Evolutionary conservation across 1,140 invertebrate species (phyloP), one percentile per base, ranked within the genome.

Genomic region (Samia ricini): DNA sequence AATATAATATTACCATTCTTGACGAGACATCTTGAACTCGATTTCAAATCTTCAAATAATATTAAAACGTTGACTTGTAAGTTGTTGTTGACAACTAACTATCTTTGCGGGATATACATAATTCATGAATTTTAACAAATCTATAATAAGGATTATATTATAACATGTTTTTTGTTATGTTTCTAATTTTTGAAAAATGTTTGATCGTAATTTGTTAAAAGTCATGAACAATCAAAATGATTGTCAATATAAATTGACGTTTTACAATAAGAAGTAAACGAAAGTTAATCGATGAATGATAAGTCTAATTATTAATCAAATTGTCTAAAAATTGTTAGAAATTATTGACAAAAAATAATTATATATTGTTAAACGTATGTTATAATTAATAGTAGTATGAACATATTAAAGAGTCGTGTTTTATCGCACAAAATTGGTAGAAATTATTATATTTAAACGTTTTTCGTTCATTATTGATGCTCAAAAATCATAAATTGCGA

Each of bases 401-500:
- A 72, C 67, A 74, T 59, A 60, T 66, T 63, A 66, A 70, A 78
- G 70, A 66, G 77, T 78, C 77, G 79, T 69, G 72, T 75, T 75
- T 72, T 64, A 68, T 81, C 81, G 81, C 81, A 83, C 81, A 81
- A 83, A 77, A 61, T 58, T 55, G 61, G 74, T 77, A 77, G 69
- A 59, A 6, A 21, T 8, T 58, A 21, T 22, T 42, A 12, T 57
- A 15, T 57, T 42, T 36, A 2, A 23, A 54, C n/a, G 15, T 29
- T 36, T 24, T 55, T n/a, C 8, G 8, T 55, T 55, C 22, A 0
- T 42, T 42, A 55, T 55, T 5, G 22, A 24, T 24, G 52, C 52
- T 55, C 52, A 55, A 55, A 52, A 19, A 22, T 55, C 24, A 12
- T 12, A 52, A 55, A 55, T 52, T 52, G 22, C 22, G n/a, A 12